Evolutionary conservation across 2,113 vertebrate genomes (phyloP), one percentile per base, ranked within the genome.

Genomic region (Tragelaphus strepsiceros): DNA sequence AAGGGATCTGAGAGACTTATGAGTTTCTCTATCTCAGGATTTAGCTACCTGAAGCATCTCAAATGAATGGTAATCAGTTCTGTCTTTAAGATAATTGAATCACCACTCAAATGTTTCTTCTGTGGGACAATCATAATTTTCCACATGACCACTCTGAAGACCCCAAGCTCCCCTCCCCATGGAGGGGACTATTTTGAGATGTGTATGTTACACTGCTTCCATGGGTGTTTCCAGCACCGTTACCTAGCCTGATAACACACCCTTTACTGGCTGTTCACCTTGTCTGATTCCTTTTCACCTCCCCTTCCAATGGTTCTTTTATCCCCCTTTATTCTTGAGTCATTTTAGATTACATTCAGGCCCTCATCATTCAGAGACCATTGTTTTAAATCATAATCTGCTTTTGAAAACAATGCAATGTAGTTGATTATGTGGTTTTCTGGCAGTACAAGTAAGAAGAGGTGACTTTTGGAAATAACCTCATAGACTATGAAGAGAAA

Each of bases 21-120:
- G 16, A 49, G 30, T 51, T 35, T 74, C 21, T 67, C 30, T 17
- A 6, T 28, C 24, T 85, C 67, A 93, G 93, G 4, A 94, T 26
- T n/a, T 53, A 51, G 46, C 22, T 43, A 67, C 9, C 46, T 15
- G 61, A 46, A 88, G 17, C 2, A 26, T 46, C 22, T 17, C 64
- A 82, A 59, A 86, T 24, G 35, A 78, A 53, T n/a, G 15, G 15
- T 9, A 19, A 91, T 90, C 22, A 10, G 22, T 17, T 81, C 14
- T 78, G 15, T 43, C 92, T 86, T 80, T 74, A 93, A 96, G 32
- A 82, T 5, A 26, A 85, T 5, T 62, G 28, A 96, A 91, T 59
- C 0, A 0, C 12, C 13, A 30, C 7, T 26, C 74, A 67, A 28
- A 58, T 53, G n/a, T 67, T 88, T 84, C 43, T 93, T 89, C 78